Evolutionary conservation across 2,888 invertebrate genomes (phyloP).

Genomic region (Pelosia muscerda): DNA sequence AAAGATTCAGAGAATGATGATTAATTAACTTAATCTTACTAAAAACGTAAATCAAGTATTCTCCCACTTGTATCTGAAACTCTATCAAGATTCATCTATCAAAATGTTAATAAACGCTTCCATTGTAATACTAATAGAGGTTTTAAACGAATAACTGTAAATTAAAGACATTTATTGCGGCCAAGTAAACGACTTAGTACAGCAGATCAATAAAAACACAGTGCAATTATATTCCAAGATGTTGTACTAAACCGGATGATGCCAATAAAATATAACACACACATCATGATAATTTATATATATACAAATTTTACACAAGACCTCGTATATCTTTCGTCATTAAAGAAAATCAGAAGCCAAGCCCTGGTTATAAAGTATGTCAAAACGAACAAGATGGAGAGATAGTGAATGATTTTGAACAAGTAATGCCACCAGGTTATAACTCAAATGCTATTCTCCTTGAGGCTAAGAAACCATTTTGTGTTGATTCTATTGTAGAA

Average conservation of each 20-base stretch:
- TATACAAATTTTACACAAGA: slow-evolving; percentile 58
- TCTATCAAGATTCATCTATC: slow-evolving; percentile 34
- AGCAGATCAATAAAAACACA: slow-evolving; percentile 40
- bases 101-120: slow-evolving; percentile 18
- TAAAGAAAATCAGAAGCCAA: slow-evolving; percentile 70
- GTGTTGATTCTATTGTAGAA: slow-evolving; percentile 72
- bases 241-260: slow-evolving; percentile 34
- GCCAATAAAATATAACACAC: slow-evolving; percentile 45
- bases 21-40: neutral
- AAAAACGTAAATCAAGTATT: neutral
- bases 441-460: slow-evolving; percentile 69
- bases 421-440: slow-evolving; percentile 73
- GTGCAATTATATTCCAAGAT: slow-evolving; percentile 40
- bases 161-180: slow-evolving; percentile 38
- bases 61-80: neutral
- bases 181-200: slow-evolving; percentile 28
- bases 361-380: slow-evolving; percentile 75
- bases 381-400: slow-evolving; percentile 73
- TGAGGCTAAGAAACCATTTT: slow-evolving; percentile 70
- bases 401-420: slow-evolving; percentile 75
- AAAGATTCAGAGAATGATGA: no score
- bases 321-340: slow-evolving; percentile 72
- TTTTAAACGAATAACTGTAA: slow-evolving; percentile 35
- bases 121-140: slow-evolving; percentile 40
- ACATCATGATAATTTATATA: slow-evolving; percentile 44